These are phyloP conservation scores for Tretioscincus oriximinensis DNA, from an alignment of 2,113 vertebrate genomes.

Conservation along the genomic window DNA sequence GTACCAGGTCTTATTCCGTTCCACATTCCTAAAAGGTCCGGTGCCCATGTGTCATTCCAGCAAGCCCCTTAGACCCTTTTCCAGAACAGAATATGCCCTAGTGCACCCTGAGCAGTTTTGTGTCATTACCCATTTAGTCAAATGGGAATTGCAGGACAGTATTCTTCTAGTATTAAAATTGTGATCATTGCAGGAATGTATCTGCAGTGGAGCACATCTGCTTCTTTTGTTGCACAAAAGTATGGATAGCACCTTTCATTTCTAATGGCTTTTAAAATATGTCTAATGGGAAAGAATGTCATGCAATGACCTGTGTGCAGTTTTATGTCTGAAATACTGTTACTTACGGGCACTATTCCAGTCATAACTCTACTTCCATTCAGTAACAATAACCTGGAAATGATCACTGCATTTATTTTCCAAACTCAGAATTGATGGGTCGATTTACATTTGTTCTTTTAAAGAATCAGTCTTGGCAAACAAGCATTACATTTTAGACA, in stretches of 20 bases:
- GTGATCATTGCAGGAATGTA: too few species aligned
- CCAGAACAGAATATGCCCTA: too few species aligned
- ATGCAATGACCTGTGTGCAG: slow-evolving; percentile 64
- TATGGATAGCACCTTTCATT: not conserved
- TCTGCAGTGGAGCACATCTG: too few species aligned
- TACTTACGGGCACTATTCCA: slow-evolving; percentile 47
- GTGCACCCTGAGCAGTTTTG: too few species aligned
- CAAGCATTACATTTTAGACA: slow-evolving; percentile 73
- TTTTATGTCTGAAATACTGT: slow-evolving; percentile 62
- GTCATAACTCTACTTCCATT: slow-evolving; percentile 50
- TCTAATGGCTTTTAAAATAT: slow-evolving; percentile 21
- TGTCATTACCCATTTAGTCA: not conserved
- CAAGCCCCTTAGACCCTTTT: too few species aligned
- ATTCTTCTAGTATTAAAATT: too few species aligned
- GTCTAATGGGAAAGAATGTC: slow-evolving; percentile 67
- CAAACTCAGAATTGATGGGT: slow-evolving; percentile 59
- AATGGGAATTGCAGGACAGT: not conserved
- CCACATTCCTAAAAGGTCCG: too few species aligned
- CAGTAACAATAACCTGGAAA: slow-evolving; percentile 38
- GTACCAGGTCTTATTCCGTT: too few species aligned
- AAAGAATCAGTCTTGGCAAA: slow-evolving; percentile 66
- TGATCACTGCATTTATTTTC: slow-evolving; percentile 48
- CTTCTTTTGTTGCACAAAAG: not conserved
- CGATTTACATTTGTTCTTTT: slow-evolving; percentile 75
- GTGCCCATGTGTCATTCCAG: too few species aligned